These are phyloP conservation scores for Triplophysa rosa DNA, from an alignment of 2,113 vertebrate genomes.

Conservation along the genomic window DNA sequence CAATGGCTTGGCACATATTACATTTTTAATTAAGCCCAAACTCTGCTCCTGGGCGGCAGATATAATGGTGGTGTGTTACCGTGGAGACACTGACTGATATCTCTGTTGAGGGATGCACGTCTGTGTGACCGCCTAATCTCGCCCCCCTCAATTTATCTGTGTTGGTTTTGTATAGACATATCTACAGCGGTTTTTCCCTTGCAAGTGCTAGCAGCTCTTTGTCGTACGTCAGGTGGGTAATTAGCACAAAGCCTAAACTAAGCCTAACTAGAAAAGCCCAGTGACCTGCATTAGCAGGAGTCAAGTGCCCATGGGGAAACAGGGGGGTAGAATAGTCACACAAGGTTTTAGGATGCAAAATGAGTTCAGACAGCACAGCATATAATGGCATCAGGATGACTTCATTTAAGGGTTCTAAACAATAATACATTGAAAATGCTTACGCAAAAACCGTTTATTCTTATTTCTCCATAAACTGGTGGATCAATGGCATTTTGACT, in stretches of 20 bases:
- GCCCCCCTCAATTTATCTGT: background rate
- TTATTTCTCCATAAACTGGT: no score
- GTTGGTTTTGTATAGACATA: background rate
- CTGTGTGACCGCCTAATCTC: background rate
- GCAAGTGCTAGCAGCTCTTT: conserved; percentile 6
- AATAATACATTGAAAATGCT: no score
- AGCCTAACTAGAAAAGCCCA: conserved; percentile 1
- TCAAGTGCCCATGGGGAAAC: background rate
- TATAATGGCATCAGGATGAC: no score
- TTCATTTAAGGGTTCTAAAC: no score
- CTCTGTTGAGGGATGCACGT: conserved; percentile 15
- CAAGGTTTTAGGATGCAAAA: background rate
- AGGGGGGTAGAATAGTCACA: conserved; percentile 3
- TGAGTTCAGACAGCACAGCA: no score
- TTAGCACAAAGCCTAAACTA: conserved; percentile 1
- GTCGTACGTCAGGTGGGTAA: conserved; percentile 22
- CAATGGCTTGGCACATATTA: conserved; percentile 36
- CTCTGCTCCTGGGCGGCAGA: conserved; percentile 43
- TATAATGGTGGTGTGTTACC: conserved; percentile 42
- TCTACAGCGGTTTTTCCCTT: background rate
- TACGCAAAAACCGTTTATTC: no score
- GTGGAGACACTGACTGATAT: conserved; percentile 42
- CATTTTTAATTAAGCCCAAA: conserved; percentile 53
- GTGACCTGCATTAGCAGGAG: conserved; percentile 24
- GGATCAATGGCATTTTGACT: no score